A percentile compares a stretch with the other conserved stretches of the same genome.
Evolutionary conservation across 2,113 vertebrate species (phyloP).

Genomic region (Panthera tigris): DNA sequence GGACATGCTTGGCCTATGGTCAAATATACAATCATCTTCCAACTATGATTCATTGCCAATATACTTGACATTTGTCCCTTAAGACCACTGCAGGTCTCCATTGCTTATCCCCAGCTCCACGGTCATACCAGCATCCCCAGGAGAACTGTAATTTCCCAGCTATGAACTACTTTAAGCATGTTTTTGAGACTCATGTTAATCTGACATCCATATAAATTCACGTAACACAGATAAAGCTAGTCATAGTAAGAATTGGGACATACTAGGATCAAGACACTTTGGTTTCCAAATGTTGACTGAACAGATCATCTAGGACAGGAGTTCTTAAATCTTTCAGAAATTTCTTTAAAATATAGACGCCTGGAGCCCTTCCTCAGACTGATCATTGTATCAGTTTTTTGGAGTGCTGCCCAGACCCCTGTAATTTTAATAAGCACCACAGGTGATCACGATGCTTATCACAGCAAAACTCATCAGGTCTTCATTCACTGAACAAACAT

Average conservation of each 20-base stretch:
- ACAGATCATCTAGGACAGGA: not conserved
- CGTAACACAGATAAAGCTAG: not conserved
- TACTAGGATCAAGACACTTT: not conserved
- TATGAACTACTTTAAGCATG: not conserved
- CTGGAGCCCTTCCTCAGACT: not conserved
- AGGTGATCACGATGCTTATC: not conserved
- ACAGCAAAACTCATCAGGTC: not conserved
- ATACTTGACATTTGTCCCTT: not conserved
- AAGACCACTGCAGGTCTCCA: too few relatives aligned
- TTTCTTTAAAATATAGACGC: not conserved
- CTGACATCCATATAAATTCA: not conserved
- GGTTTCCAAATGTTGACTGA: conserved; percentile 13
- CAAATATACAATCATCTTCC: not conserved
- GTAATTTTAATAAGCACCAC: not conserved
- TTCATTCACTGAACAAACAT: not conserved
- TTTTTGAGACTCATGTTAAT: not conserved
- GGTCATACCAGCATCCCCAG: not conserved
- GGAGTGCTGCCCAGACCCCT: not conserved
- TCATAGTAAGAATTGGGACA: not conserved
- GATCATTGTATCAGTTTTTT: not conserved
- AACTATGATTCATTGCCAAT: not conserved
- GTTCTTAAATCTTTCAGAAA: conserved; percentile 29
- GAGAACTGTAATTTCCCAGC: not conserved
- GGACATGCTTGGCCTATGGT: not conserved
- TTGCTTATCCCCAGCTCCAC: not conserved